These are phyloP conservation scores for Diorhabda sublineata DNA, from an alignment of 1,140 invertebrate species.

Conservation along the genomic window DNA sequence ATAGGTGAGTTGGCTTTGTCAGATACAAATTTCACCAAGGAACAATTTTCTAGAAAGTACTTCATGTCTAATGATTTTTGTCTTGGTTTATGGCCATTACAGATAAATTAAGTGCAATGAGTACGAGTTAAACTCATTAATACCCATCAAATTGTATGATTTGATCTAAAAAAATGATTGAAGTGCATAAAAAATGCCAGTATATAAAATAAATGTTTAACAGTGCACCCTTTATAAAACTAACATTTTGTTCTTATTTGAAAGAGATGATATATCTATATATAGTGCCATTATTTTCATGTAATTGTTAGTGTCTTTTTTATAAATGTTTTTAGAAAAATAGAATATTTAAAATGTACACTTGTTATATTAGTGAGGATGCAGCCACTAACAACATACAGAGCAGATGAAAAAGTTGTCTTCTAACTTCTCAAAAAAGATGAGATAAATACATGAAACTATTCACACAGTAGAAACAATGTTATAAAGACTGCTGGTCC, in stretches of 20 bases:
- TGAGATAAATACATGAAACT: constrained; percentile 14
- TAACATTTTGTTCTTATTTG: constrained; percentile 30
- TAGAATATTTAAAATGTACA: constrained; percentile 47
- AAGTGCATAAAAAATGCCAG: too few relatives aligned
- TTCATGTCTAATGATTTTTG: too few relatives aligned
- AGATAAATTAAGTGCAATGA: too few relatives aligned
- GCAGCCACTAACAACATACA: constrained; percentile 39
- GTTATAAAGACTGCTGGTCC: constrained; percentile 25
- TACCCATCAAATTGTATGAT: too few relatives aligned
- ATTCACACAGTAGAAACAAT: too few relatives aligned
- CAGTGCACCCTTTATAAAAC: background rate
- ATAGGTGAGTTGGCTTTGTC: too few relatives aligned
- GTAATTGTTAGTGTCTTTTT: constrained; percentile 45
- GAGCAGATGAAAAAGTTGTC: background rate
- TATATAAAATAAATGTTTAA: too few relatives aligned
- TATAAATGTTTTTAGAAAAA: constrained; percentile 47
- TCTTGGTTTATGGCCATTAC: too few relatives aligned
- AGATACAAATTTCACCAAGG: too few relatives aligned
- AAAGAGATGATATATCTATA: constrained; percentile 34
- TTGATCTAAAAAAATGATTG: too few relatives aligned
- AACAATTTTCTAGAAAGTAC: too few relatives aligned
- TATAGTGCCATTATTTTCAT: constrained; percentile 47
- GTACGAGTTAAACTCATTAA: too few relatives aligned
- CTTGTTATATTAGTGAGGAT: constrained; percentile 47
- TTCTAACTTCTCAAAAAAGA: background rate